phyloP scores from a whole-genome alignment of 2,113 vertebrate genomes.

The Gnathonemus echidnorhynchus region DNA sequence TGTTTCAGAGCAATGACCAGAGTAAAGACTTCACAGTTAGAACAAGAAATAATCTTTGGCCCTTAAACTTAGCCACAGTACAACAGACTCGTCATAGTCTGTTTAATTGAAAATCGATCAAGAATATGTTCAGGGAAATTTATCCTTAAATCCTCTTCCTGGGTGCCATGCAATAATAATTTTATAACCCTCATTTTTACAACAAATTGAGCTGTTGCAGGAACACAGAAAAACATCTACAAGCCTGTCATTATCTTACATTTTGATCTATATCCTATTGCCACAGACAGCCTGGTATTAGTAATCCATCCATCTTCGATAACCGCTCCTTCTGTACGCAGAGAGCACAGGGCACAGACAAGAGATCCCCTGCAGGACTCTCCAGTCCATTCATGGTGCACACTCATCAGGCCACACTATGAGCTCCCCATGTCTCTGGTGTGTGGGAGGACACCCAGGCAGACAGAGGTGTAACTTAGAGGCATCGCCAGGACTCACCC shows the following conservation, averaged over 20 bases:
- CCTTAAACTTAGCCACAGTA: not conserved
- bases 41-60: not conserved
- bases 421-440: not conserved
- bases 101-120: not conserved
- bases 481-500: not conserved
- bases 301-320: not conserved
- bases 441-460: not conserved
- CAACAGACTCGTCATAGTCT: not conserved
- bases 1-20: not conserved
- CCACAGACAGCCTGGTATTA: not conserved
- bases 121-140: not conserved
- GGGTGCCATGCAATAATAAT: not conserved
- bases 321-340: not conserved
- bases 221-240: not conserved
- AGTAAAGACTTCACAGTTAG: not conserved
- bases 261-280: not conserved
- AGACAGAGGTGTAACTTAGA: not conserved
- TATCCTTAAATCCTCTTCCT: not conserved
- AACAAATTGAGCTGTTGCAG: not conserved
- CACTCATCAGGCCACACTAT: not conserved
- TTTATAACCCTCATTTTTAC: not conserved
- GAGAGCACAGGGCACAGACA: not conserved
- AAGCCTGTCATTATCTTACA: not conserved
- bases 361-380: not conserved
- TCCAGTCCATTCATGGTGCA: not conserved